A percentile compares a stretch with the other conserved stretches of the same genome.
Conservation (phyloP, 2,797 vertebrate genomes). For the Dermochelys coriacea region DNA sequence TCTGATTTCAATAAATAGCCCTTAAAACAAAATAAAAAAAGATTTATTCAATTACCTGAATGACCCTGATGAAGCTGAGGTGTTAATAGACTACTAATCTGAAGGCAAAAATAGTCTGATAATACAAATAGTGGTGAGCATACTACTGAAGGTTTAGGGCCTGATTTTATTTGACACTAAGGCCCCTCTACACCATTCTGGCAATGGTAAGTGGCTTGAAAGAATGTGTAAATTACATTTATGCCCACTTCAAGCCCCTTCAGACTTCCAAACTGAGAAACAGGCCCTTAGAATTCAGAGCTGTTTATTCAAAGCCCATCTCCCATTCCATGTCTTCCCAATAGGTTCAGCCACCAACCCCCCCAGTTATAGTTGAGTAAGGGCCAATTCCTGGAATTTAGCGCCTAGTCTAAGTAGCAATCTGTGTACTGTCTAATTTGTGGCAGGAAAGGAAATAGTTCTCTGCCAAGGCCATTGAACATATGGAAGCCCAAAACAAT, state of each 20-base stretch:
- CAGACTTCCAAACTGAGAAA: neutral
- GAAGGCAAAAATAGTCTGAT: too few relatives aligned
- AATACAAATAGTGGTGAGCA: too few relatives aligned
- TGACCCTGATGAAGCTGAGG: neutral
- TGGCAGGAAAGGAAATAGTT: neutral
- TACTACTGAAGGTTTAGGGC: too few relatives aligned
- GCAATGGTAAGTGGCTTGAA: too few relatives aligned
- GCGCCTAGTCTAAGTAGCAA: neutral
- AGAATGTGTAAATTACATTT: too few relatives aligned
- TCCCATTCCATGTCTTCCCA: neutral
- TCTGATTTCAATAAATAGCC: neutral
- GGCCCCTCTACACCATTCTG: too few relatives aligned
- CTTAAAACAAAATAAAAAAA: neutral
- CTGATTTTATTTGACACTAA: too few relatives aligned
- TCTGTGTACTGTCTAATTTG: neutral
- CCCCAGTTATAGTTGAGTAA: neutral
- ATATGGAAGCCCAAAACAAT: neutral
- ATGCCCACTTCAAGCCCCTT: too few relatives aligned
- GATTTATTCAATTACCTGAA: neutral
- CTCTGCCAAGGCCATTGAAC: neutral
- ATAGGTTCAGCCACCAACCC: neutral
- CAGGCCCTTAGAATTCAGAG: neutral
- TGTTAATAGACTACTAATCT: too few relatives aligned
- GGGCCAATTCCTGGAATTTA: neutral
- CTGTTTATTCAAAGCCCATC: neutral